These are phyloP conservation scores for Lissonota sp. DNA, from an alignment of 2,888 invertebrate genomes.

Conservation along the genomic window DNA sequence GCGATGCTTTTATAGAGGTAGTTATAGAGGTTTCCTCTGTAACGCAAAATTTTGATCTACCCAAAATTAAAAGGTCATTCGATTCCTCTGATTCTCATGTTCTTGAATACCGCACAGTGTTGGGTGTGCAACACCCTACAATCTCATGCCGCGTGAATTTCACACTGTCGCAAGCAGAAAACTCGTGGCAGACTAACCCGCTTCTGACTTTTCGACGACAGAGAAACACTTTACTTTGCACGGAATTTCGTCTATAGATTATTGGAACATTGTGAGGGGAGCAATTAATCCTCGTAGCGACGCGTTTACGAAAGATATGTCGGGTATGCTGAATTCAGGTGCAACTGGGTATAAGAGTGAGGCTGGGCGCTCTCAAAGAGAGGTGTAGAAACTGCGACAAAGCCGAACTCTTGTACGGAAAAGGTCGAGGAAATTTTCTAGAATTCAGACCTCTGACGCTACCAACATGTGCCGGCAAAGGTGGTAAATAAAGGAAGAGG, in stretches of 20 bases:
- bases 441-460: constrained; percentile 44
- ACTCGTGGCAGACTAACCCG: constrained; percentile 17
- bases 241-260: constrained; percentile 17
- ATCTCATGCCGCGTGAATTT: constrained; percentile 6
- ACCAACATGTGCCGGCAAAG: background rate
- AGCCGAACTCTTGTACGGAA: constrained; percentile 47
- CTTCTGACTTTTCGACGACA: constrained; percentile 1
- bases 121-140: constrained; percentile 3
- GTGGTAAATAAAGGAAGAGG: constrained; percentile 12
- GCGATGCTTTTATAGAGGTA: background rate
- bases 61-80: background rate
- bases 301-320: constrained; percentile 24
- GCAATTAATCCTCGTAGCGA: constrained; percentile 36
- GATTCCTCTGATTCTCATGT: background rate
- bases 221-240: constrained; percentile 10
- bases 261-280: constrained; percentile 13
- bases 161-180: constrained; percentile 19
- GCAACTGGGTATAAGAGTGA: constrained; percentile 22
- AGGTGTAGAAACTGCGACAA: constrained; percentile 46
- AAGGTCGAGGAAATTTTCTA: constrained; percentile 54
- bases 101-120: background rate
- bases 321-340: constrained; percentile 44
- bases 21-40: background rate
- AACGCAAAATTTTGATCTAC: background rate
- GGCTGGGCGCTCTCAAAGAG: constrained; percentile 3